A percentile compares a stretch with the other conserved stretches of the same genome.
These are phyloP conservation scores for Pteria penguin DNA, from an alignment of 2,888 invertebrate species.

Conservation along the genomic window DNA sequence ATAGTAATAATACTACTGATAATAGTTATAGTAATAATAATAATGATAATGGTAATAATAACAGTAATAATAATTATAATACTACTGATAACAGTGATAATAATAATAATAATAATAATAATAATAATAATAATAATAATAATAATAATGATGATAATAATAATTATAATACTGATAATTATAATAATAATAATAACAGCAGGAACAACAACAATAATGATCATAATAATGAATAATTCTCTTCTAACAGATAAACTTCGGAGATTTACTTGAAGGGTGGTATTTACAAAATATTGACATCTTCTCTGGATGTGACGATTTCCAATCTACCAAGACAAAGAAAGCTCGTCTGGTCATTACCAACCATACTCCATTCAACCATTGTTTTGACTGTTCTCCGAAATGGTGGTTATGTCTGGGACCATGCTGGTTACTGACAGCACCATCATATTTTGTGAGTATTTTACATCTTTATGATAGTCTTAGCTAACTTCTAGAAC, in stretches of 20 bases:
- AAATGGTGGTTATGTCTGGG: slow-evolving; percentile 42
- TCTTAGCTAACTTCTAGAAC: background rate
- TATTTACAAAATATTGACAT: slow-evolving; percentile 38
- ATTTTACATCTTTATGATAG: background rate
- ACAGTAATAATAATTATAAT: too few species aligned
- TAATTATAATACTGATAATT: too few species aligned
- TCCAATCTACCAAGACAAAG: slow-evolving; percentile 40
- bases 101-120: too few species aligned
- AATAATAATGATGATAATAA: too few species aligned
- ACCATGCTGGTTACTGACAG: slow-evolving; percentile 36
- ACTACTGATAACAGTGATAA: too few species aligned
- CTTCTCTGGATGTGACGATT: slow-evolving; percentile 42
- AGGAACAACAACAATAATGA: too few species aligned
- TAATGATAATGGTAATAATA: too few species aligned
- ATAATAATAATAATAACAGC: too few species aligned
- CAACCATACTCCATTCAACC: slow-evolving; percentile 30
- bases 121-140: too few species aligned
- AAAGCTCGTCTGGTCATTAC: slow-evolving; percentile 29
- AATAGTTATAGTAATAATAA: too few species aligned
- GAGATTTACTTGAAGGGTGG: slow-evolving; percentile 39
- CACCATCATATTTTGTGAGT: slow-evolving; percentile 40
- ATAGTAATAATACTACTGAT: too few species aligned
- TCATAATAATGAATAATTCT: too few species aligned
- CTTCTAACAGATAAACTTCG: slow-evolving; percentile 24
- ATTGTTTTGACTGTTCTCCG: slow-evolving; percentile 41